A percentile compares a stretch with the other conserved stretches of the same genome.
Conservation (phyloP, 2,888 invertebrate genomes). For the Blomia tropicalis region DNA sequence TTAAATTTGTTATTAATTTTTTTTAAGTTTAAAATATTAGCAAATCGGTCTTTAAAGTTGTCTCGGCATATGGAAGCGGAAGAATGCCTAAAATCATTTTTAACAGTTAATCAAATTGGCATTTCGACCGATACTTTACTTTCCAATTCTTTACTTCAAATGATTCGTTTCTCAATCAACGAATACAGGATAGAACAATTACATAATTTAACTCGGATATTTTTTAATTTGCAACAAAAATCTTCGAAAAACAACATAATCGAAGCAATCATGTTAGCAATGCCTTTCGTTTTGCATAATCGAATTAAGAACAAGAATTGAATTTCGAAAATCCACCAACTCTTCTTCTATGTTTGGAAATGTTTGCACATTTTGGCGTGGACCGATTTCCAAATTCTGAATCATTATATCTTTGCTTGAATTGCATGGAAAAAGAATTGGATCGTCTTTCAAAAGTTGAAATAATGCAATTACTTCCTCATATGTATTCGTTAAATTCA, state of each 20-base stretch:
- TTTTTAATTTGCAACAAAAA: background rate
- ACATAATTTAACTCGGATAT: background rate
- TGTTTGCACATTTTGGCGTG: constrained; percentile 1
- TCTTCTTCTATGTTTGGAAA: background rate
- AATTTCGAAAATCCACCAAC: background rate
- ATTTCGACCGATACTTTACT: background rate
- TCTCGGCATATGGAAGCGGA: background rate
- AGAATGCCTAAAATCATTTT: background rate
- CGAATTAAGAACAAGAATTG: background rate
- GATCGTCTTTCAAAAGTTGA: background rate
- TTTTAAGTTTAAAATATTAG: constrained; percentile 1
- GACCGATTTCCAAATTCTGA: background rate
- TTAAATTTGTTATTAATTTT: background rate
- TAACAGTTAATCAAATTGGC: background rate
- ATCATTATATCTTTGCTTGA: background rate
- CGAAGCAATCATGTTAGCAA: background rate
- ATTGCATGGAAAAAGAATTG: background rate
- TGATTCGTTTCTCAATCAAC: constrained; percentile 1
- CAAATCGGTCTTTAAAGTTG: constrained; percentile 1
- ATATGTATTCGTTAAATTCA: background rate
- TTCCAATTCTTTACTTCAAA: background rate
- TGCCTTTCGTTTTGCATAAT: background rate
- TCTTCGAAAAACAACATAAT: background rate
- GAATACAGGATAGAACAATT: constrained; percentile 1
- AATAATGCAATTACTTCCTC: background rate